A percentile compares a stretch with the other conserved stretches of the same genome.
Conservation (phyloP, 2,797 vertebrate genomes). For the Luscinia megarhynchos region DNA sequence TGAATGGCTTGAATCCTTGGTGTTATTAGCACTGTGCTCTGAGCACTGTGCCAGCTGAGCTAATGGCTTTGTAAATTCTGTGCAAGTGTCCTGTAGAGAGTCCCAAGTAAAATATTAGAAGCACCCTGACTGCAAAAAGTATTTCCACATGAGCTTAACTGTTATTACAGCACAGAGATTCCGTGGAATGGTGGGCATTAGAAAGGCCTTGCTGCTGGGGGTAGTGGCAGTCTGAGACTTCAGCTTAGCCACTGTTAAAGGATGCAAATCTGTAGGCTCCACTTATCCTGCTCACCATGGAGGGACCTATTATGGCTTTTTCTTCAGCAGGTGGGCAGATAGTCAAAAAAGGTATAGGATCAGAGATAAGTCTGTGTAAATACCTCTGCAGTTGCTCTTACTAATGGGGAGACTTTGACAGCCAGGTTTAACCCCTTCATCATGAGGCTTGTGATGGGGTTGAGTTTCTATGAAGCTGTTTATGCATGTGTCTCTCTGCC, state of each 20-base stretch:
- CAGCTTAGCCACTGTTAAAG: background rate
- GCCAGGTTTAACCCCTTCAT: background rate
- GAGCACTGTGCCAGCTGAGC: background rate
- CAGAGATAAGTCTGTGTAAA: background rate
- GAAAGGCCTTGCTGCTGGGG: background rate
- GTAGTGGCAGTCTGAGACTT: background rate
- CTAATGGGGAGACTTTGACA: background rate
- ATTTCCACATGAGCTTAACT: background rate
- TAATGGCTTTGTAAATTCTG: background rate
- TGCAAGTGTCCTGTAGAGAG: background rate
- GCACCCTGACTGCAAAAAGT: background rate
- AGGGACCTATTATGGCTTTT: background rate
- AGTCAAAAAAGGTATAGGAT: background rate
- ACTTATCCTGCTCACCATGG: background rate
- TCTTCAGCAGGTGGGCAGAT: background rate
- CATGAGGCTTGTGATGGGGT: background rate
- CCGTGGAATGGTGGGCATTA: background rate
- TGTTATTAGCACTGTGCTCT: background rate
- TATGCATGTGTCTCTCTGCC: fast-evolving
- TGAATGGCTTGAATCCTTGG: background rate
- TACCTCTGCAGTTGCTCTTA: background rate
- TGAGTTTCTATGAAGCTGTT: background rate
- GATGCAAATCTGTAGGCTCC: background rate
- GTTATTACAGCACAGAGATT: background rate
- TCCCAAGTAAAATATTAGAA: background rate